Base-by-base conservation (phyloP, 2,888 invertebrate species). In the Ophion costatus region DNA sequence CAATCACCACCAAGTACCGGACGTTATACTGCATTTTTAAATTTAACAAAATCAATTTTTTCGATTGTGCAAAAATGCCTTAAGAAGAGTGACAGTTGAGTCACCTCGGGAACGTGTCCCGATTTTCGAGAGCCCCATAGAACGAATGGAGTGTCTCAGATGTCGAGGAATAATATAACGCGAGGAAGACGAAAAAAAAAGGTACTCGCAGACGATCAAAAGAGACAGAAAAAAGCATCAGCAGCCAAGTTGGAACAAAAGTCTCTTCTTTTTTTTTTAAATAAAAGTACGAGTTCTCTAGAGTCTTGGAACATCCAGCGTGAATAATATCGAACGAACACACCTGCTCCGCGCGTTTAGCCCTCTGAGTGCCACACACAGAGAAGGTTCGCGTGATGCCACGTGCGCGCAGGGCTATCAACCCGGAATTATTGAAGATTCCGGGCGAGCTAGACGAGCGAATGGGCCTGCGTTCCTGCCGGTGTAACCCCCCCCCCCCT, bases 341-440 rank as follows among this genome's bases (percentile, higher is more conserved):
- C 89, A 90, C 90, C 89, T 90, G 89, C 76, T 45, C 33, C 33
- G 45, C 56, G 63, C 24, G 45, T 29, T 59, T 66, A 51, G 71
- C 71, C 51, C 59, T 61, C 42, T 11, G 67, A 70, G 22, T 45
- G 67, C 86, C 86, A 45, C 45, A 45, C 45, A 45, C 45, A 84
- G 63, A 82, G 84, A 85, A 87, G 88, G 89, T 83, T 90, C 84
- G 89, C 90, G 89, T 90, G 90, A 89, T 89, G 86, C 87, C 87
- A 88, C 86, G 83, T 56, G 67, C 78, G 80, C 86, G 80, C 83
- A 82, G 81, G 76, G 87, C 89, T 89, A 89, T 90, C 89, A 87
- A 86, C 87, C 87, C 87, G 85, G 89, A 90, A 90, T 90, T 90
- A 90, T 90, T 90, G 89, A 90, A 88, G 89, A 90, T 89, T 84